phyloP scores from a whole-genome alignment of 2,113 vertebrate species.

The Callipepla squamata region DNA sequence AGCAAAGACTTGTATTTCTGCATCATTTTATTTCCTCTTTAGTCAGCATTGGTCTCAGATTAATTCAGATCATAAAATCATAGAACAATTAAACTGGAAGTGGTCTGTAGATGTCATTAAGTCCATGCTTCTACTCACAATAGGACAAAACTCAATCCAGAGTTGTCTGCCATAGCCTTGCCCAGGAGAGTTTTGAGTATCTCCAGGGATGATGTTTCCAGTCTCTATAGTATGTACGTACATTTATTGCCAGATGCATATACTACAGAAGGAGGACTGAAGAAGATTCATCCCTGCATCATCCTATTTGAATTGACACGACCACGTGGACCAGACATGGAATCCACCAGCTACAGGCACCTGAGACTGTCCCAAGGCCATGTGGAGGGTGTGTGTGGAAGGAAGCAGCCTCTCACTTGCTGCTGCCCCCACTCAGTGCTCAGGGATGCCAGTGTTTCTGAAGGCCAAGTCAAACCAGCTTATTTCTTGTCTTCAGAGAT shows the following conservation, averaged over 20 bases:
- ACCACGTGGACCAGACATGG: fast-evolving
- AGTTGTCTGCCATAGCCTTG: too few species aligned
- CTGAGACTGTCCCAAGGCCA: background rate
- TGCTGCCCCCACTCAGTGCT: background rate
- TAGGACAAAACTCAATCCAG: too few species aligned
- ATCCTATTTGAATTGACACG: background rate
- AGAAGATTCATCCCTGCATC: background rate
- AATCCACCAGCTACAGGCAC: fast-evolving
- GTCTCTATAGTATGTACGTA: too few species aligned
- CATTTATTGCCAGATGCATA: too few species aligned
- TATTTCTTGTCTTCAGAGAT: background rate
- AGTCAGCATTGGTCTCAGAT: background rate
- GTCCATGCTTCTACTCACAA: too few species aligned
- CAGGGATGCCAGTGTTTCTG: fast-evolving
- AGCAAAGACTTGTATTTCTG: background rate
- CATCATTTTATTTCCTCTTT: background rate
- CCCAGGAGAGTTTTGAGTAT: too few species aligned
- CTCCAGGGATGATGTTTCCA: too few species aligned
- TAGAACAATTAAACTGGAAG: background rate
- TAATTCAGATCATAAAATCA: background rate
- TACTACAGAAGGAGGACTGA: too few species aligned
- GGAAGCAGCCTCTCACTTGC: background rate
- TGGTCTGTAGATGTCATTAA: background rate
- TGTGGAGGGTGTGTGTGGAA: background rate
- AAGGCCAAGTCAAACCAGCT: background rate